Percentiles rank a stretch among this genome's conserved stretches.
Evolutionary conservation across 30 jellyfish, hydroid and myxozoan genomes (phyloP).

Genomic region (Aurelia sp.): DNA sequence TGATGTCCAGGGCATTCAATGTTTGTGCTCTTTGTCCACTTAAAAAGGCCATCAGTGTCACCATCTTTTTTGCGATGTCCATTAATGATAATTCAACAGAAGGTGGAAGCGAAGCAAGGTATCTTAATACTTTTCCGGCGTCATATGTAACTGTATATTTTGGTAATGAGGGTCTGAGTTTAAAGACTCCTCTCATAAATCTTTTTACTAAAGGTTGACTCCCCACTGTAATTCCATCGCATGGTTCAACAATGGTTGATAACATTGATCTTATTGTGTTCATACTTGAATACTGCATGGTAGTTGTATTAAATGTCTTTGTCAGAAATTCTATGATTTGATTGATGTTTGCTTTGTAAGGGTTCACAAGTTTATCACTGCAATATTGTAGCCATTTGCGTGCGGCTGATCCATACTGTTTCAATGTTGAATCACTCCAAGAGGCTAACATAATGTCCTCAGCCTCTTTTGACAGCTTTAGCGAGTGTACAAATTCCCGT

Average conservation of each 20-base stretch:
- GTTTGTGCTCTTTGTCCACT: slow-evolving; percentile 37
- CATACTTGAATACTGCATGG: slow-evolving; percentile 13
- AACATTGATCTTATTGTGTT: slow-evolving; percentile 31
- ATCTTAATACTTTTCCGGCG: neutral
- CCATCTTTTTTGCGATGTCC: neutral
- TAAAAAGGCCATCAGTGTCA: slow-evolving; percentile 25
- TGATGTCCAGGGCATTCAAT: neutral
- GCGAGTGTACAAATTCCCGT: neutral
- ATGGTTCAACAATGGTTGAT: neutral
- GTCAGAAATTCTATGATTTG: slow-evolving; percentile 24
- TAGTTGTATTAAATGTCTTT: slow-evolving; percentile 1
- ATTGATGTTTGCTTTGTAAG: neutral
- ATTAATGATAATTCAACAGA: too few species aligned
- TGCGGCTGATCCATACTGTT: neutral
- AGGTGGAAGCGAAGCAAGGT: neutral
- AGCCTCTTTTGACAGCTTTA: neutral
- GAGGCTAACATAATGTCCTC: slow-evolving; percentile 9
- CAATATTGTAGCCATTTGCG: slow-evolving; percentile 2
- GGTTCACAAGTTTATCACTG: neutral
- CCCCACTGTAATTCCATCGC: slow-evolving; percentile 27
- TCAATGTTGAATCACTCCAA: slow-evolving; percentile 4
- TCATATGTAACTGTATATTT: neutral
- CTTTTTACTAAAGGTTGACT: slow-evolving; percentile 18
- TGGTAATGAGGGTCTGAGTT: slow-evolving; percentile 2
- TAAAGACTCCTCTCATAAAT: slow-evolving; percentile 19